Conservation (phyloP, 2,797 vertebrate genomes). For the Propithecus deckenii region DNA sequence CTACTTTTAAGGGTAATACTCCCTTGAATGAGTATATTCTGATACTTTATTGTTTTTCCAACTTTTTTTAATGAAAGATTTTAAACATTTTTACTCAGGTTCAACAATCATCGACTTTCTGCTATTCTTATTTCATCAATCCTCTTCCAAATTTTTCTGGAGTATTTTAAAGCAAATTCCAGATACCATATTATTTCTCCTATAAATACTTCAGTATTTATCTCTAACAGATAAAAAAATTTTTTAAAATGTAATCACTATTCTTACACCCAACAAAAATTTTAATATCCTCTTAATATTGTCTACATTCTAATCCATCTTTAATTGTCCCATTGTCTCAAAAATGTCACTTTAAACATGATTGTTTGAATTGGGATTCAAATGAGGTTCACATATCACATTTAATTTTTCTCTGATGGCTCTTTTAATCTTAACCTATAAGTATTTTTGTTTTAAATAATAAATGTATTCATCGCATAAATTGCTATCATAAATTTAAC, state of each 20-base stretch:
- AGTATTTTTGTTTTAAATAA: slow-evolving; percentile 16
- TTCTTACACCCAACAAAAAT: not conserved
- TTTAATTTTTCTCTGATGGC: not conserved
- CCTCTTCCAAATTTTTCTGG: not conserved
- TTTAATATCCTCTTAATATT: not conserved
- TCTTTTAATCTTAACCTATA: not conserved
- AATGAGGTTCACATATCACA: not conserved
- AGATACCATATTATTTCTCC: not conserved
- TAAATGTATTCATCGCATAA: not conserved
- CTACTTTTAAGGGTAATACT: not conserved
- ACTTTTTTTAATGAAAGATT: not conserved
- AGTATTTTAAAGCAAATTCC: slow-evolving; percentile 11
- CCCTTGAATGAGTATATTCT: not conserved
- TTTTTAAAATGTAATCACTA: not conserved
- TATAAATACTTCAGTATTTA: not conserved
- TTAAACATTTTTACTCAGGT: not conserved
- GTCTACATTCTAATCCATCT: not conserved
- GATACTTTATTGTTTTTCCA: not conserved
- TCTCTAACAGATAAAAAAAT: not conserved
- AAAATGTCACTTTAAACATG: not conserved
- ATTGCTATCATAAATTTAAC: not conserved
- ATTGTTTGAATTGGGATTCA: slow-evolving; percentile 10
- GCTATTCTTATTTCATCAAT: not conserved
- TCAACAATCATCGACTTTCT: not conserved
- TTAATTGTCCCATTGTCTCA: not conserved